phyloP scores from a whole-genome alignment of 2,888 invertebrate genomes.

The Ichneumoninae sp. region DNA sequence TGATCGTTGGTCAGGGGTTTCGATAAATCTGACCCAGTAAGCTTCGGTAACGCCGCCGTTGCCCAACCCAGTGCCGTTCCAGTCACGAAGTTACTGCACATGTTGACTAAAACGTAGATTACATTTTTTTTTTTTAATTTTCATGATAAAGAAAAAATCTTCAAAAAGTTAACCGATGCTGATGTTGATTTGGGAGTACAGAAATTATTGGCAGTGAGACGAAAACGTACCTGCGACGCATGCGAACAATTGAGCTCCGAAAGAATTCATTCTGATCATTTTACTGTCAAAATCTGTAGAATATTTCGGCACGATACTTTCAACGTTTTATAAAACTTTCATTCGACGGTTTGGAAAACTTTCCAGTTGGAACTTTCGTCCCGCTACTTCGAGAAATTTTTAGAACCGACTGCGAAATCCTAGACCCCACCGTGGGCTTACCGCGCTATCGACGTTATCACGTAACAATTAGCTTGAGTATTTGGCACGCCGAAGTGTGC shows the following conservation, averaged over 20 bases:
- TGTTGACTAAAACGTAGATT: conserved; percentile 33
- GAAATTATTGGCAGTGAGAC: neutral
- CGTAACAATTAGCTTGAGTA: neutral
- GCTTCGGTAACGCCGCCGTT: conserved; percentile 8
- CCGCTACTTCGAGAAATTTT: neutral
- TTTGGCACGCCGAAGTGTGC: neutral
- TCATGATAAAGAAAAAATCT: neutral
- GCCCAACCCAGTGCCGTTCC: conserved; percentile 41
- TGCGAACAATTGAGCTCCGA: neutral
- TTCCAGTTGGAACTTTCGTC: neutral
- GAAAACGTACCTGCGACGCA: conserved; percentile 15
- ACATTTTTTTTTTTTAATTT: neutral
- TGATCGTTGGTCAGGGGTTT: conserved; percentile 1
- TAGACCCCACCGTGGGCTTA: neutral
- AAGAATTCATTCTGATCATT: neutral
- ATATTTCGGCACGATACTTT: neutral
- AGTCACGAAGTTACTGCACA: conserved; percentile 15
- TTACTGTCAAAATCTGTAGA: neutral
- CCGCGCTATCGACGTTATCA: neutral
- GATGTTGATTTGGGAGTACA: no score
- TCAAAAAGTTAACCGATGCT: neutral
- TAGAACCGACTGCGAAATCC: neutral
- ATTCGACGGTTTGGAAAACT: neutral
- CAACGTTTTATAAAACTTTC: neutral
- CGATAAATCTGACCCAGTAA: neutral